Conservation (phyloP, 2,797 vertebrate species). For the Sebastes oblongus region DNA sequence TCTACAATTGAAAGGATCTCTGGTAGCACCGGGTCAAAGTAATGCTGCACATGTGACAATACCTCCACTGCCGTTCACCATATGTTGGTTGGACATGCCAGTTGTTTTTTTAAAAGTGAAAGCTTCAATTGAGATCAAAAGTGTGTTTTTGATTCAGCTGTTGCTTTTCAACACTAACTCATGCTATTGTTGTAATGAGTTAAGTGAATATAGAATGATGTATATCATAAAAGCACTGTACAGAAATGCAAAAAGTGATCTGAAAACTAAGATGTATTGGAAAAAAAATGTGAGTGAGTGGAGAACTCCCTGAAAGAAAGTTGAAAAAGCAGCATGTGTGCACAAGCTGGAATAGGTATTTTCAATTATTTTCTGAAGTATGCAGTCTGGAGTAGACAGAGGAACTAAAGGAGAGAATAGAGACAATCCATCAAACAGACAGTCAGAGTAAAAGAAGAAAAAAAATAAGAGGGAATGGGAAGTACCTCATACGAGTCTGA, state of each 20-base stretch:
- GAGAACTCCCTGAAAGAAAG: constrained; percentile 20
- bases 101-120: neutral
- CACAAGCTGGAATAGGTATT: constrained; percentile 53
- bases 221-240: neutral
- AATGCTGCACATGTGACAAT: neutral
- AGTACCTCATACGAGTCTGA: constrained; percentile 16
- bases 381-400: constrained; percentile 54
- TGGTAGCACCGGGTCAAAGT: neutral
- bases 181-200: neutral
- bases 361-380: constrained; percentile 71
- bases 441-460: constrained; percentile 26
- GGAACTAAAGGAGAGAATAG: constrained; percentile 57
- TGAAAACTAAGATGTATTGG: constrained; percentile 4
- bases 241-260: neutral
- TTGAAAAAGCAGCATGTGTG: constrained; percentile 28
- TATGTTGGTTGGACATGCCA: neutral
- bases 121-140: neutral
- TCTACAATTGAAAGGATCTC: neutral
- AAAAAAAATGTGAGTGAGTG: neutral
- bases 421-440: constrained; percentile 75
- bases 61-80: neutral
- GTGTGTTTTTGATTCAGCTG: neutral
- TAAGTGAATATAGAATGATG: neutral
- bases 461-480: constrained; percentile 12
- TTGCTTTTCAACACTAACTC: neutral